phyloP scores from a whole-genome alignment of 2,113 vertebrate species.

The Pituophis catenifer region DNA sequence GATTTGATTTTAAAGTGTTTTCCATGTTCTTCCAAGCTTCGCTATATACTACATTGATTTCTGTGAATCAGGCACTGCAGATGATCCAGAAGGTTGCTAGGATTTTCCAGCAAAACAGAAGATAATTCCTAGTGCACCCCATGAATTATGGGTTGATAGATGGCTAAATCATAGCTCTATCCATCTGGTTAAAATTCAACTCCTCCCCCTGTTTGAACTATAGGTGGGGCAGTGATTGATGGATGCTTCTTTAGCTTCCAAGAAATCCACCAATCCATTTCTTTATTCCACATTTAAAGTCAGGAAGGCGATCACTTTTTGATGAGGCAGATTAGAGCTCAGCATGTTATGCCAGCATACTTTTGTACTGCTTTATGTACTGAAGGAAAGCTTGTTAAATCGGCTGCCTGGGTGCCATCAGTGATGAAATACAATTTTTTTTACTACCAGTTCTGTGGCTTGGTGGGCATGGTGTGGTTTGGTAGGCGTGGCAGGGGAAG shows the following conservation, averaged over 20 bases:
- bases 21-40: neutral
- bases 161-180: neutral
- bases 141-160: neutral
- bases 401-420: neutral
- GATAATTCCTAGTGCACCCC: neutral
- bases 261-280: neutral
- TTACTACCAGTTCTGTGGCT: no score
- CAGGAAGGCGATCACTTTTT: neutral
- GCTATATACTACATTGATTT: neutral
- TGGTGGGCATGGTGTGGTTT: no score
- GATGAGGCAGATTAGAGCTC: neutral
- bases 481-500: no score
- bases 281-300: neutral
- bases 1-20: neutral
- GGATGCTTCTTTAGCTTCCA: neutral
- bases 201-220: neutral
- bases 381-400: neutral
- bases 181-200: neutral
- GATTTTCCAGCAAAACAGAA: neutral
- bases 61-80: neutral
- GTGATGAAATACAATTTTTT: no score
- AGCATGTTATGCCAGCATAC: neutral
- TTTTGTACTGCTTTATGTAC: neutral
- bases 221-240: neutral
- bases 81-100: neutral